Evolutionary conservation across 2,113 vertebrate genomes (phyloP).

Genomic region (Sebastes fasciatus): DNA sequence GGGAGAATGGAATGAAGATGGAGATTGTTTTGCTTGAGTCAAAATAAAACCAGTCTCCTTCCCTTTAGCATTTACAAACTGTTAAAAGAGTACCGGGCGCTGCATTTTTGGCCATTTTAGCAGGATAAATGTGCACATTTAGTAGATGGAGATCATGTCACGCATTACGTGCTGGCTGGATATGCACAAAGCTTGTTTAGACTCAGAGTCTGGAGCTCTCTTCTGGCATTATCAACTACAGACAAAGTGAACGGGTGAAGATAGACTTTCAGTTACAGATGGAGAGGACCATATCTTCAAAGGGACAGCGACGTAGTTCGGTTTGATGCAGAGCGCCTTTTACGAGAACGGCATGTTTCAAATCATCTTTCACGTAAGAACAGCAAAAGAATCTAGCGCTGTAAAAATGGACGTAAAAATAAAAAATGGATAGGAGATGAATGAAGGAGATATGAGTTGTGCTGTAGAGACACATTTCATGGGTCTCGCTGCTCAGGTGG

Average conservation of each 20-base stretch:
- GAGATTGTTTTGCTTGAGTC: constrained; percentile 80
- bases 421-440: constrained; percentile 26
- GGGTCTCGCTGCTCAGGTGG: constrained; percentile 42
- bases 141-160: constrained; percentile 63
- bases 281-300: constrained; percentile 80
- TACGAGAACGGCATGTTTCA: constrained; percentile 73
- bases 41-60: constrained; percentile 68
- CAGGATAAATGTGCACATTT: constrained; percentile 63
- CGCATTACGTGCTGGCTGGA: constrained; percentile 70
- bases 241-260: constrained; percentile 72
- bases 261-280: constrained; percentile 77
- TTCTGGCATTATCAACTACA: constrained; percentile 70
- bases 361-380: constrained; percentile 66
- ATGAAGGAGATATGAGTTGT: constrained; percentile 37
- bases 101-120: constrained; percentile 67
- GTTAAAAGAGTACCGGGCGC: constrained; percentile 68
- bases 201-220: constrained; percentile 48
- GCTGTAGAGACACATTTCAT: constrained; percentile 47
- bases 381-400: constrained; percentile 59
- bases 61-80: constrained; percentile 48
- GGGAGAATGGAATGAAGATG: constrained; percentile 69
- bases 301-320: constrained; percentile 71
- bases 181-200: constrained; percentile 64
- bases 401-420: constrained; percentile 64
- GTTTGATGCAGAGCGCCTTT: constrained; percentile 71